These are phyloP conservation scores for Hetaerina titia DNA, from an alignment of 2,888 invertebrate species.

Conservation along the genomic window DNA sequence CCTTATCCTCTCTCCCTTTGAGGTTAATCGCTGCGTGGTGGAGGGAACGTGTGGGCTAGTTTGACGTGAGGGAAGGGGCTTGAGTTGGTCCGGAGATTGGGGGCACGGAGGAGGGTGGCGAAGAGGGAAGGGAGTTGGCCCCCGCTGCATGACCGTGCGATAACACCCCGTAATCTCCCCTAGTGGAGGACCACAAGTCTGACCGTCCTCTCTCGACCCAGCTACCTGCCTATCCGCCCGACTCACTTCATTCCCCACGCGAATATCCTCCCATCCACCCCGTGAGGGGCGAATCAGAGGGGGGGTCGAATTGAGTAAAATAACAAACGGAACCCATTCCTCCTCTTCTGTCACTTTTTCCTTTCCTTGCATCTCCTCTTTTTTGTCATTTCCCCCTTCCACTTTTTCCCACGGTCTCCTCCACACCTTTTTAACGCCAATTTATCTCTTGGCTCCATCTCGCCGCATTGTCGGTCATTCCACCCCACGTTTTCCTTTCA, in stretches of 20 bases:
- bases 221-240: background rate
- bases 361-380: background rate
- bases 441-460: no score
- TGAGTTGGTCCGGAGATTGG: background rate
- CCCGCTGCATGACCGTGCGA: background rate
- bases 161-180: conserved; percentile 62
- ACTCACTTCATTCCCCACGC: background rate
- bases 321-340: background rate
- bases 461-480: background rate
- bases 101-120: background rate
- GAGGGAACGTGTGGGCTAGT: background rate
- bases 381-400: background rate
- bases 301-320: background rate
- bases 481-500: background rate
- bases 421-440: background rate
- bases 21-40: conserved; percentile 4
- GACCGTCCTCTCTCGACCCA: background rate
- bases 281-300: background rate
- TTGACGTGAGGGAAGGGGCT: background rate
- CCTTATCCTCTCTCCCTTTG: background rate
- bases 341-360: background rate
- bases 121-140: background rate
- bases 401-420: background rate
- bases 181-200: conserved; percentile 33
- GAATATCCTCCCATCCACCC: background rate